Percentiles rank a stretch among this genome's conserved stretches.
phyloP scores from a whole-genome alignment of 2,797 vertebrate genomes.

The Crenuchus spilurus region DNA sequence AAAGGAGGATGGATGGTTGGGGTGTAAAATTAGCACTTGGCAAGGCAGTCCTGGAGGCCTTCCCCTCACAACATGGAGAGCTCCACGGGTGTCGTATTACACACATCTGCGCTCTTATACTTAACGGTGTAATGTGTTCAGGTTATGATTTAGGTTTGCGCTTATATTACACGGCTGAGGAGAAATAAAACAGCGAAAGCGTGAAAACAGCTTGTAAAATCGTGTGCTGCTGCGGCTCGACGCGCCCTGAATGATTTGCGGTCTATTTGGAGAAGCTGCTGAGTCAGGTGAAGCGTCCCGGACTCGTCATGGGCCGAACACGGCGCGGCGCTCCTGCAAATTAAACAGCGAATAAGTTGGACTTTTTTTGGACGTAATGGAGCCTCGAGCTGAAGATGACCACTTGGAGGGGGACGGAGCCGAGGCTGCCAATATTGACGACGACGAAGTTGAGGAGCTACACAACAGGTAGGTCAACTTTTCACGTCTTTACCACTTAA shows the following conservation, averaged over 20 bases:
- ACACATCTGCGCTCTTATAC: constrained; percentile 17
- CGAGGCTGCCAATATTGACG: constrained; percentile 67
- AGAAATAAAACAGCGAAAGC: not conserved
- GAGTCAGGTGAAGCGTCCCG: constrained; percentile 84
- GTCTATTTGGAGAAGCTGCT: constrained; percentile 92
- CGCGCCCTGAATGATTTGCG: constrained; percentile 53
- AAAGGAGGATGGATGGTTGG: not conserved
- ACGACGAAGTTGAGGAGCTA: constrained; percentile 83
- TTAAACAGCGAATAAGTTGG: constrained; percentile 37
- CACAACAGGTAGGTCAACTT: constrained; percentile 76
- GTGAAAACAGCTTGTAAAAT: not conserved
- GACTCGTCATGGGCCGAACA: constrained; percentile 83
- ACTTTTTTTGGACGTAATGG: constrained; percentile 65
- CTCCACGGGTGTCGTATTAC: constrained; percentile 42
- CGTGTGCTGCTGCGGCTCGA: not conserved
- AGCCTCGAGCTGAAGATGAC: constrained; percentile 69
- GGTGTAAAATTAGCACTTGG: constrained; percentile 56
- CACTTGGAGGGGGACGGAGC: constrained; percentile 69
- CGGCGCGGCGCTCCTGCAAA: constrained; percentile 66
- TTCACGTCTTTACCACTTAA: not conserved
- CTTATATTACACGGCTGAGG: not conserved
- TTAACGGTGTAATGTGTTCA: constrained; percentile 23
- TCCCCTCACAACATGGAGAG: constrained; percentile 34
- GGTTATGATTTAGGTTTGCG: not conserved
- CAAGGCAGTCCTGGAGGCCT: constrained; percentile 25